A percentile compares a stretch with the other conserved stretches of the same genome.
phyloP scores from a whole-genome alignment of 2,113 vertebrate species.

The Oncorhynchus masou region DNA sequence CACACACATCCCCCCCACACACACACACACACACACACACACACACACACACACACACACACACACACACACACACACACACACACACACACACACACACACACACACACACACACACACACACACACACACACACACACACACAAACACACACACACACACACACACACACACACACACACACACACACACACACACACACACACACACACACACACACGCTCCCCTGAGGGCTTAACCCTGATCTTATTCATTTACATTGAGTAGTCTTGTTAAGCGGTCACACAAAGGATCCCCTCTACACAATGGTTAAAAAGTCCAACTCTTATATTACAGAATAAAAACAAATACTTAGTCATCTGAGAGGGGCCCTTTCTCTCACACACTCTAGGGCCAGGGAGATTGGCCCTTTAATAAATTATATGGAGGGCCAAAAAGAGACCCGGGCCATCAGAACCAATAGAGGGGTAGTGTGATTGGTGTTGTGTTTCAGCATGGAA shows the following conservation, averaged over 20 bases:
- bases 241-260: constrained; percentile 66
- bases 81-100: constrained; percentile 11
- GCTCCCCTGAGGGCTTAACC: constrained; percentile 39
- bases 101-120: constrained; percentile 17
- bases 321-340: constrained; percentile 57
- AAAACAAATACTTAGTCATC: constrained; percentile 64
- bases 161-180: constrained; percentile 21
- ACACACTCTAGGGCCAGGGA: not conserved
- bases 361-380: constrained; percentile 52
- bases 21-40: constrained; percentile 23
- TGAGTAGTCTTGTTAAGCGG: constrained; percentile 53
- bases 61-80: constrained; percentile 19
- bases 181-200: constrained; percentile 21
- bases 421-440: no score
- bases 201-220: constrained; percentile 23
- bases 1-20: constrained; percentile 23
- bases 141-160: constrained; percentile 22
- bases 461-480: constrained; percentile 4
- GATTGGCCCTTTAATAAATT: no score
- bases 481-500: constrained; percentile 55
- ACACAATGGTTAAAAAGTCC: constrained; percentile 65
- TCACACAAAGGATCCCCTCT: constrained; percentile 58
- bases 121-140: constrained; percentile 21
- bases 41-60: no score
- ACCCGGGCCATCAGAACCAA: no score